Conservation (phyloP, 2,888 invertebrate genomes). For the Seira sanloemensis region DNA sequence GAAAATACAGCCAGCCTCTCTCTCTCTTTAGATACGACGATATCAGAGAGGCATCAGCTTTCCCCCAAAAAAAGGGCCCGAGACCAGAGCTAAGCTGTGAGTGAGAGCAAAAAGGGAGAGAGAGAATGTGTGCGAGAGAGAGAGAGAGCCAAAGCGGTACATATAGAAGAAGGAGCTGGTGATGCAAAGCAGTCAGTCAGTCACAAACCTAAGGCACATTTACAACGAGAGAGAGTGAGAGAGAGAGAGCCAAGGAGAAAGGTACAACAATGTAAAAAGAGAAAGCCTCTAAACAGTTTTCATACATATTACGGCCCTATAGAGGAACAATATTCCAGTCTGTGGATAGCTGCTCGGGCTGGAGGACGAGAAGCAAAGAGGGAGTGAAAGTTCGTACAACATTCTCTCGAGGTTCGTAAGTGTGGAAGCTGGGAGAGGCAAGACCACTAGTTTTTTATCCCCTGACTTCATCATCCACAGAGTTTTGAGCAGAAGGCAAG, state of each 20-base stretch:
- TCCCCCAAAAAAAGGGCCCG: constrained; percentile 21
- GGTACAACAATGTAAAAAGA: constrained; percentile 45
- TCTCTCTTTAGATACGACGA: constrained; percentile 38
- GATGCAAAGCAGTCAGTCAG: constrained; percentile 52
- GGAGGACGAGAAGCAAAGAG: constrained; percentile 41
- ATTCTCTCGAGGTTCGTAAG: constrained; percentile 38
- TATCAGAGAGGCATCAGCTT: background rate
- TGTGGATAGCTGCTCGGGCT: constrained; percentile 62
- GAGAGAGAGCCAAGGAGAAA: constrained; percentile 42
- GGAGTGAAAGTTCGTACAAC: constrained; percentile 18
- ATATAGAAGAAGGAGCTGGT: constrained; percentile 57
- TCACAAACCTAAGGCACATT: constrained; percentile 14
- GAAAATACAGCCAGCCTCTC: background rate
- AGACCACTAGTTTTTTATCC: constrained; percentile 29
- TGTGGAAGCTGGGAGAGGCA: constrained; percentile 61
- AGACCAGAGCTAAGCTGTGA: constrained; percentile 26
- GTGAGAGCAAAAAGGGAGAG: constrained; percentile 18
- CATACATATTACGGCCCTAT: constrained; percentile 59
- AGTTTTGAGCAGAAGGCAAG: too few relatives aligned
- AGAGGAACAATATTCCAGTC: constrained; percentile 59
- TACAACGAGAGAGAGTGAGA: constrained; percentile 6
- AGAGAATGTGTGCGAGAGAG: too few relatives aligned
- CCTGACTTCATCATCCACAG: constrained; percentile 20
- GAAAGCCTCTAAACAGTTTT: constrained; percentile 59
- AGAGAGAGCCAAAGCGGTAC: constrained; percentile 55